Base-by-base conservation (phyloP, 2,888 invertebrate species). In the Orgyia antiqua region DNA sequence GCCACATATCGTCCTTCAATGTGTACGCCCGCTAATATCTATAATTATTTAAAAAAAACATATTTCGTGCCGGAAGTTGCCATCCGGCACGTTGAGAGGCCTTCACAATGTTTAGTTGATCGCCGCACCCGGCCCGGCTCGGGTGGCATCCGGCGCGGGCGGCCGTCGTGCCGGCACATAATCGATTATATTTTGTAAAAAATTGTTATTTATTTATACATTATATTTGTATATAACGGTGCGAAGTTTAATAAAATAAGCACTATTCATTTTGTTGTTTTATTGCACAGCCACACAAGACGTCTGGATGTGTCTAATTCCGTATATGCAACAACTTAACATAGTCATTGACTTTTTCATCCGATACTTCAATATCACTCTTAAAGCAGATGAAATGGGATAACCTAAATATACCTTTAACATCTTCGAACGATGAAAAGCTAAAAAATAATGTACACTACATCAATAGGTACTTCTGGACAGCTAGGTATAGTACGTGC, bases 121-220 rank as follows among this genome's bases (percentile, higher is more conserved):
- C 45, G 51, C 46, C 54, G 51, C 45, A 39, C 38, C 20, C 41
- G 36, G 29, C 35, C 7, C 31, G 28, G 34, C 25, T 23, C 13
- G 26, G 31, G 31, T 39, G 24, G 27, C 33, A 32, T 30, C 32
- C 35, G 49, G 52, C 34, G 25, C 26, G 15, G 27, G 31, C 33
- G 42, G 24, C 27, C 33, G 34, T 29, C 32, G 38, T 49, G 52
- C 45, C 56, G 56, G 51, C 58, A 58, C 57, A 59, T 59, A 60
- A 70, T 66, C 70, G 58, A 68, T 80, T 77, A 73, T 79, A 80
- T 83, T 83, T 82, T 83, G 68, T 80, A 83, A 79, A 74, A 71
- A 75, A 62, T 79, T 79, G 82, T 83, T 83, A 80, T 79, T 80
- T 82, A 80, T 82, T 80, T 82, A 83, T 82, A 82, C 79, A 78